These are phyloP conservation scores for Euplexia lucipara DNA, from an alignment of 2,888 invertebrate species.

Conservation along the genomic window DNA sequence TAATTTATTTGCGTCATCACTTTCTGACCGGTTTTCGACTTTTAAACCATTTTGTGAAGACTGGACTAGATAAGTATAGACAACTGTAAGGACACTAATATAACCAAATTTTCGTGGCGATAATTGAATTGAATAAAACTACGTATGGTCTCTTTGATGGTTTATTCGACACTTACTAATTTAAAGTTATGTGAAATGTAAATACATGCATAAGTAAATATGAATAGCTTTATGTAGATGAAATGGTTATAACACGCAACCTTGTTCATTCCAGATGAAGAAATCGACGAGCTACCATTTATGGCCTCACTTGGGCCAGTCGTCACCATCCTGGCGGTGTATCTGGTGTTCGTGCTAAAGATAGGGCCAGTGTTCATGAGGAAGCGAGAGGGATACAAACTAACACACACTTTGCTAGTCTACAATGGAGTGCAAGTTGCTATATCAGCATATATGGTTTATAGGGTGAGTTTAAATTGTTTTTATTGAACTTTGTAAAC, in stretches of 20 bases:
- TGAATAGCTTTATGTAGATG: neutral
- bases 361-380: constrained; percentile 96
- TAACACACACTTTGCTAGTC: constrained; percentile 93
- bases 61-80: too few species aligned
- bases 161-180: too few species aligned
- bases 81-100: too few species aligned
- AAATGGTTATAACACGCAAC: neutral
- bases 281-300: constrained; percentile 94
- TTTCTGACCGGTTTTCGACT: too few species aligned
- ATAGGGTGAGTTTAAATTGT: constrained; percentile 92
- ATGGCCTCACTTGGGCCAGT: constrained; percentile 95
- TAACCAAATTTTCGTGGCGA: too few species aligned
- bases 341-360: constrained; percentile 94
- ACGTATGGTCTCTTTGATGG: too few species aligned
- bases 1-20: too few species aligned
- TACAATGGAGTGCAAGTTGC: constrained; percentile 98
- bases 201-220: too few species aligned
- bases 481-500: too few species aligned
- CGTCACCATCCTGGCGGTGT: constrained; percentile 93
- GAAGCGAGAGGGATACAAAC: constrained; percentile 95
- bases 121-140: too few species aligned
- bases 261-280: constrained; percentile 76
- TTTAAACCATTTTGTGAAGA: too few species aligned
- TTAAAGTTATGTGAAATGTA: too few species aligned
- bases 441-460: constrained; percentile 95